phyloP scores from a whole-genome alignment of 2,113 vertebrate species.

The Rhynchomys soricoides region DNA sequence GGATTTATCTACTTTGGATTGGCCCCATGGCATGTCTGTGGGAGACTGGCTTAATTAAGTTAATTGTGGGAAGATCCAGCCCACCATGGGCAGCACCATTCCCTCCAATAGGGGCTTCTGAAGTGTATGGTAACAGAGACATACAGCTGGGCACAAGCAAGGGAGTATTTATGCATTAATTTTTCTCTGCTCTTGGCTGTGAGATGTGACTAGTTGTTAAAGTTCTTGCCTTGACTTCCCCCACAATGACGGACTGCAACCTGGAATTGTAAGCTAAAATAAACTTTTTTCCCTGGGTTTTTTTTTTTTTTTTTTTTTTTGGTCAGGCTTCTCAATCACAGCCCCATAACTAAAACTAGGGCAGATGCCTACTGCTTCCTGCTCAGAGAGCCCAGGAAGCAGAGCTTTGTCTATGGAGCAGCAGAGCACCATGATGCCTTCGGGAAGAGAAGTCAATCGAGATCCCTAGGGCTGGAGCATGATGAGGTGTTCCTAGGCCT shows the following conservation, averaged over 20 bases:
- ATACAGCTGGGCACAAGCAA: neutral
- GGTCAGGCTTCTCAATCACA: neutral
- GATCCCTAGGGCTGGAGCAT: neutral
- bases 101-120: neutral
- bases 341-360: neutral
- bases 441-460: neutral
- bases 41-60: neutral
- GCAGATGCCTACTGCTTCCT: neutral
- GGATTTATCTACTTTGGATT: neutral
- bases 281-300: neutral
- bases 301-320: too few species aligned
- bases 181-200: neutral
- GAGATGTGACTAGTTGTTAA: neutral
- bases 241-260: neutral
- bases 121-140: neutral
- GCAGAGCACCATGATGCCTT: rapidly evolving
- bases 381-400: neutral
- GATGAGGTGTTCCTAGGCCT: neutral
- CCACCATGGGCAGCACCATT: neutral
- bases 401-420: neutral
- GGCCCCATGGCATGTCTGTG: neutral
- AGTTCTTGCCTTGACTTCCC: neutral
- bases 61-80: neutral
- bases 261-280: neutral
- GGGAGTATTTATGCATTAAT: neutral